These are phyloP conservation scores for Conus canariensis DNA, from an alignment of 2,888 invertebrate species.

Conservation along the genomic window DNA sequence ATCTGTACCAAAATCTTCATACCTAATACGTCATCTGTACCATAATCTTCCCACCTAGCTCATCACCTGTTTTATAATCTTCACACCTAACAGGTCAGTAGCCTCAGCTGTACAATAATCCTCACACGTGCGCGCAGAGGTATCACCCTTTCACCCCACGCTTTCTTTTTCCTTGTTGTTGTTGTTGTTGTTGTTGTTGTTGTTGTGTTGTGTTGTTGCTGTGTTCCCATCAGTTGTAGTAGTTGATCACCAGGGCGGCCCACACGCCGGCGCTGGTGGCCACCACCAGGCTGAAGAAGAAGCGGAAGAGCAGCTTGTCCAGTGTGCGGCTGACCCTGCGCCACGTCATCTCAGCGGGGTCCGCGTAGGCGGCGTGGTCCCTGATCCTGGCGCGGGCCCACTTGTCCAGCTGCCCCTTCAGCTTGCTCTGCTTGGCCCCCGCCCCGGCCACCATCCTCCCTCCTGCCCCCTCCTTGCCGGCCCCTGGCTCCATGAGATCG, in stretches of 20 bases:
- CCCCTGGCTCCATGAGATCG: neutral
- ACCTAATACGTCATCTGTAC: too few species aligned
- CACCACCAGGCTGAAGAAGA: constrained; percentile 19
- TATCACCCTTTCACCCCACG: too few species aligned
- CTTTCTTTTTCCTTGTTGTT: too few species aligned
- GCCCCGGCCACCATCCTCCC: neutral
- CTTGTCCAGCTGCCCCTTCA: neutral
- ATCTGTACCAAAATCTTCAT: too few species aligned
- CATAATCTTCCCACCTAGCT: too few species aligned
- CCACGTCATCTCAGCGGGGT: constrained; percentile 33
- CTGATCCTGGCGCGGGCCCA: neutral
- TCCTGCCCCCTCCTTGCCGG: neutral
- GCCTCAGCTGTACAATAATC: too few species aligned
- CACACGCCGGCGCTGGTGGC: constrained; percentile 2
- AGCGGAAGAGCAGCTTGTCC: constrained; percentile 34
- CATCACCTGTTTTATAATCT: too few species aligned
- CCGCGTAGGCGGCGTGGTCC: constrained; percentile 8
- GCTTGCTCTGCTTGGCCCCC: too few species aligned
- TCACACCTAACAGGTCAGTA: too few species aligned
- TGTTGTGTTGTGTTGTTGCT: too few species aligned
- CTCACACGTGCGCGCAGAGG: too few species aligned
- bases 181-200: too few species aligned
- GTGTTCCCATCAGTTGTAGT: neutral
- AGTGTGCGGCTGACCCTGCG: constrained; percentile 23
- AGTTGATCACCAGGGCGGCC: neutral